Conservation (phyloP, 2,888 invertebrate species). For the Seira musarum region DNA sequence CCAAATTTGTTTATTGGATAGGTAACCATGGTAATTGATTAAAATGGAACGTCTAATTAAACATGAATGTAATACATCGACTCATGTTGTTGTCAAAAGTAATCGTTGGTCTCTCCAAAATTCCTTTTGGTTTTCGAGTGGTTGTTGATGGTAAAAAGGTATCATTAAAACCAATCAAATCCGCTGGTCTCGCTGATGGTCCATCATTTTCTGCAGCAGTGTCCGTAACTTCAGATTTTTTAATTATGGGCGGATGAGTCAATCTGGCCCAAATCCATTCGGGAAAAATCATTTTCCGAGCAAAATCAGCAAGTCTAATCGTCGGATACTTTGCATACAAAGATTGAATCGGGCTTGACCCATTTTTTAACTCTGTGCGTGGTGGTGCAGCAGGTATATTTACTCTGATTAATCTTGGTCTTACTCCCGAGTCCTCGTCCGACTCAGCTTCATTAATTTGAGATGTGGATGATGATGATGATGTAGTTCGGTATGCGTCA, state of each 20-base stretch:
- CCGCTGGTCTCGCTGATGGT: constrained; percentile 24
- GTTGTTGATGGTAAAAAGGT: constrained; percentile 40
- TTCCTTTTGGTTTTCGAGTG: constrained; percentile 48
- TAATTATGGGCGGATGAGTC: constrained; percentile 41
- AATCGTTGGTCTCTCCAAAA: constrained; percentile 63
- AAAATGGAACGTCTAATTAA: too few species aligned
- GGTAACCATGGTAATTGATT: too few species aligned
- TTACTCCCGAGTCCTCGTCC: background rate
- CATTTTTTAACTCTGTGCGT: constrained; percentile 27
- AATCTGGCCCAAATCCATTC: constrained; percentile 67
- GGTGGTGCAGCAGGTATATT: constrained; percentile 40
- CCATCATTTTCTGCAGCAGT: constrained; percentile 14
- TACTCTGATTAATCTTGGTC: constrained; percentile 48
- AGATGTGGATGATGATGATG: background rate
- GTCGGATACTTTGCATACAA: constrained; percentile 59
- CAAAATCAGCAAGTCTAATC: constrained; percentile 65
- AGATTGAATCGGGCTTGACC: background rate
- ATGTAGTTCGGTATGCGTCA: background rate
- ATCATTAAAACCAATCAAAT: constrained; percentile 18
- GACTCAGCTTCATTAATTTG: background rate
- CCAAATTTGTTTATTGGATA: too few species aligned
- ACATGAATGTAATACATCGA: constrained; percentile 55
- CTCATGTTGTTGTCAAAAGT: constrained; percentile 68
- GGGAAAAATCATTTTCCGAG: constrained; percentile 65
- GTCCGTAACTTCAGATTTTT: constrained; percentile 56